Evolutionary conservation across 2,797 vertebrate genomes (phyloP), one percentile per base, ranked within the genome.

Genomic region (Natrix natrix): DNA sequence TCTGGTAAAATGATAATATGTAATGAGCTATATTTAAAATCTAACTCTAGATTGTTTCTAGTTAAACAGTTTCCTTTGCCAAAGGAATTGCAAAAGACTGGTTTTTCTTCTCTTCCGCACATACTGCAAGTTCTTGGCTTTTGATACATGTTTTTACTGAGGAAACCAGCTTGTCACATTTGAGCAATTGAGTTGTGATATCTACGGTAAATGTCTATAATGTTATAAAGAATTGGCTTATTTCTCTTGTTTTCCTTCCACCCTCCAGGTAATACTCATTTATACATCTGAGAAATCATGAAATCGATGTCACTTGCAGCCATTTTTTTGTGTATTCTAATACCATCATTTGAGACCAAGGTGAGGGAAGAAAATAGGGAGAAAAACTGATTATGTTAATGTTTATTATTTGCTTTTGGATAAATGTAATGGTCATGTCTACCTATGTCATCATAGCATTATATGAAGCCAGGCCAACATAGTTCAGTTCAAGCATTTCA

Each of bases 271-370:
- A 48, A 96, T 95, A 94, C 94, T 94, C 55, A 28, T 89, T 74
- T 94, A 28, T 90, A 59, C 88, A 60, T 43, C 55, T 1, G 0
- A 61, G 92, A 88, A 86, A 89, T 52, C 24, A 95, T 11, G 11
- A 96, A 95, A 94, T 95, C 96, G 0, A 0, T 97, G 55, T 95
- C 95, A 91, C 95, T 98, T 94, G 22, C 94, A 2, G 66, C 48
- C 0, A 93, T 96, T 93, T 93, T 97, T 26, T 95, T 94, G 91
- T 97, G 97, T 86, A 24, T 97, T 86, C 94, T 97, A 28, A 88
- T 94, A 78, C 91, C 93, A 69, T 89, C 93, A 28, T 96, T 96
- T 28, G 94, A 97, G 56, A 94, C 96, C 74, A 97, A 98, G 97
- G 97, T 97, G 95, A 95, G 97, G 37, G 63, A 43, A 16, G 37